Percentiles rank a stretch among this genome's conserved stretches.
Evolutionary conservation across 2,113 vertebrate genomes (phyloP).

Genomic region (Agelaius phoeniceus): DNA sequence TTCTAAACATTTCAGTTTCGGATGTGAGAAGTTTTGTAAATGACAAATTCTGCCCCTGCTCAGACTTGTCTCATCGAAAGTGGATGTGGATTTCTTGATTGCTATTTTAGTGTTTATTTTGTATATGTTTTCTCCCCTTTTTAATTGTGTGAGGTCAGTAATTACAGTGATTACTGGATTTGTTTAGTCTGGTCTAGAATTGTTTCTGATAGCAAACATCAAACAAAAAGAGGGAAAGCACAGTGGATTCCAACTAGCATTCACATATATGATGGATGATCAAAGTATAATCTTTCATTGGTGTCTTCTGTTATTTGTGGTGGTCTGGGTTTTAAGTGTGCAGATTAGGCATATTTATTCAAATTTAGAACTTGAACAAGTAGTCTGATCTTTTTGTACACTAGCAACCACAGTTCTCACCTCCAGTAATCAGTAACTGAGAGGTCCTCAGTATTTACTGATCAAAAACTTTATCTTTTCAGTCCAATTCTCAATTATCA

Average conservation of each 20-base stretch:
- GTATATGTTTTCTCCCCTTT: neutral
- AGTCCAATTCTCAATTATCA: neutral
- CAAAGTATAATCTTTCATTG: neutral
- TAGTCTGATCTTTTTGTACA: neutral
- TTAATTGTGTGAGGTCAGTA: neutral
- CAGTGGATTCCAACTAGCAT: neutral
- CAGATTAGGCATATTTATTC: neutral
- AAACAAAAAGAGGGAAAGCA: neutral
- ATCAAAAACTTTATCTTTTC: neutral
- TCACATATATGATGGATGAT: fast-evolving
- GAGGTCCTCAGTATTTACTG: neutral
- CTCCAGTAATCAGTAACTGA: neutral
- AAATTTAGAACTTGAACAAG: neutral
- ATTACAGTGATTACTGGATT: neutral
- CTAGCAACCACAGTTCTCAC: neutral
- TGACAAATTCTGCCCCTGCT: neutral
- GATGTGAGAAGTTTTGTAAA: neutral
- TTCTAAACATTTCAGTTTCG: neutral
- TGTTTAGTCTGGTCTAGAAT: neutral
- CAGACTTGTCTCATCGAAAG: neutral
- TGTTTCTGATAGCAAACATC: neutral
- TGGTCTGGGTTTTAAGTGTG: neutral
- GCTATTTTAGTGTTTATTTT: neutral
- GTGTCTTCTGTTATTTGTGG: neutral
- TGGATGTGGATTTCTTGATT: neutral